These are phyloP conservation scores for Leptodirus hochenwartii DNA, from an alignment of 2,888 invertebrate species.

Conservation along the genomic window DNA sequence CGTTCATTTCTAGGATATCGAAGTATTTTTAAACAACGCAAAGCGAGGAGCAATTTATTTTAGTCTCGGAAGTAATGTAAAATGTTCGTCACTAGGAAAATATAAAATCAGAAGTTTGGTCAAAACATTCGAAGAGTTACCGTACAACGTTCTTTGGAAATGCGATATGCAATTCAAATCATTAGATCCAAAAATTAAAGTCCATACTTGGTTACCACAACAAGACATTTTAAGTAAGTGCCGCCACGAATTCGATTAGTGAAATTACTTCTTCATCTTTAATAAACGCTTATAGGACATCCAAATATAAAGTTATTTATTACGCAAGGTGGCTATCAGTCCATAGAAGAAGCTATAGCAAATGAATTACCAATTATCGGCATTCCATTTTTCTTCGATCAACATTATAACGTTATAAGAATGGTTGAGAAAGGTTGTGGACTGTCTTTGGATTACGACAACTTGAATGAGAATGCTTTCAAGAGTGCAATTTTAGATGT, in stretches of 20 bases:
- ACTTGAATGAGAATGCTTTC: slow-evolving; percentile 9
- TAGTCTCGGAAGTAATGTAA: slow-evolving; percentile 27
- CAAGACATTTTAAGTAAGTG: slow-evolving; percentile 24
- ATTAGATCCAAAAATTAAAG: slow-evolving; percentile 23
- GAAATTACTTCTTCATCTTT: too few species aligned
- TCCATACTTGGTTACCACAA: slow-evolving; percentile 26
- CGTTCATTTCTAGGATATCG: slow-evolving; percentile 25
- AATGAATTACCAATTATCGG: slow-evolving; percentile 11
- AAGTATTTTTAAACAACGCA: slow-evolving; percentile 21
- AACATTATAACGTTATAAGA: slow-evolving; percentile 8
- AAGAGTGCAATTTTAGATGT: slow-evolving; percentile 11
- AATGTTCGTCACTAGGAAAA: slow-evolving; percentile 19
- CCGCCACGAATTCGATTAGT: too few species aligned
- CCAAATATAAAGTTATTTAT: slow-evolving; percentile 12
- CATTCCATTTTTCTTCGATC: slow-evolving; percentile 12
- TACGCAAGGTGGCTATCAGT: slow-evolving; percentile 12
- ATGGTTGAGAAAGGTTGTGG: slow-evolving; percentile 9
- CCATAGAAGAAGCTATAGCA: slow-evolving; percentile 12
- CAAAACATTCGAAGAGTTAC: slow-evolving; percentile 23
- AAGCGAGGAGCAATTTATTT: slow-evolving; percentile 25
- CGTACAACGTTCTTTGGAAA: slow-evolving; percentile 28
- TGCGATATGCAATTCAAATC: slow-evolving; percentile 22
- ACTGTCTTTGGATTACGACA: slow-evolving; percentile 8
- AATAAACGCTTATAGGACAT: slow-evolving; percentile 13
- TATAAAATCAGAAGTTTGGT: slow-evolving; percentile 19